Conservation (phyloP, 23 tunicate species). For the Clavelina lepadiformis region DNA sequence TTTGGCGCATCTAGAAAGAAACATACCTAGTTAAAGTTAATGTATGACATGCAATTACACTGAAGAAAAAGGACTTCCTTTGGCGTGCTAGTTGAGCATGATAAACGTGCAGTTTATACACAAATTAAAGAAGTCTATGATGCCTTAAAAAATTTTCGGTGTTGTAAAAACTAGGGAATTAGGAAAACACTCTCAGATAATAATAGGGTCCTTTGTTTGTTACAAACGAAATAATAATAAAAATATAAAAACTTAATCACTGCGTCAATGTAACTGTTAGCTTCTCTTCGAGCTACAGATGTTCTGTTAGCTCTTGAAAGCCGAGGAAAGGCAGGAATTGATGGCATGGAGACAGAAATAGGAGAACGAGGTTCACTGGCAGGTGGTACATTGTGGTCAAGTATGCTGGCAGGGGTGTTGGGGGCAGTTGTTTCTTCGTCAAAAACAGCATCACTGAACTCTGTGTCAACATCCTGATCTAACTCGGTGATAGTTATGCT, state of each 20-base stretch:
- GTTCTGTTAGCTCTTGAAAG: constrained; percentile 34
- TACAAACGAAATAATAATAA: neutral
- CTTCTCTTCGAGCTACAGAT: constrained; percentile 66
- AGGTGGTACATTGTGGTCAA: neutral
- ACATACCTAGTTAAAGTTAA: too few species aligned
- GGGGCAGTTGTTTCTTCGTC: too few species aligned
- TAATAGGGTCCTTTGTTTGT: too few species aligned
- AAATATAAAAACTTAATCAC: neutral
- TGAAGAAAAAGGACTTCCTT: too few species aligned
- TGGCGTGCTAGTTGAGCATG: too few species aligned
- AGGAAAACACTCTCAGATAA: too few species aligned
- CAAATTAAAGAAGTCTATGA: too few species aligned
- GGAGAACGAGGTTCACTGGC: neutral
- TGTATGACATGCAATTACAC: too few species aligned
- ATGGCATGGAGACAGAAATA: constrained; percentile 12
- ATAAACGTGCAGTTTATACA: too few species aligned
- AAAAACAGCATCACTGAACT: neutral
- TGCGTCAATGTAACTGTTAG: constrained; percentile 37
- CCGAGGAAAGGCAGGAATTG: constrained; percentile 17
- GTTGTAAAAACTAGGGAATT: too few species aligned
- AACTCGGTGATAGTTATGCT: neutral
- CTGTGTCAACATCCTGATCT: neutral
- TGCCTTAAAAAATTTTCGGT: too few species aligned
- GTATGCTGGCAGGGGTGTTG: neutral
- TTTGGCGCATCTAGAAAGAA: constrained; percentile 75